phyloP scores from a whole-genome alignment of 2,113 vertebrate genomes.

The Triplophysa rosa region DNA sequence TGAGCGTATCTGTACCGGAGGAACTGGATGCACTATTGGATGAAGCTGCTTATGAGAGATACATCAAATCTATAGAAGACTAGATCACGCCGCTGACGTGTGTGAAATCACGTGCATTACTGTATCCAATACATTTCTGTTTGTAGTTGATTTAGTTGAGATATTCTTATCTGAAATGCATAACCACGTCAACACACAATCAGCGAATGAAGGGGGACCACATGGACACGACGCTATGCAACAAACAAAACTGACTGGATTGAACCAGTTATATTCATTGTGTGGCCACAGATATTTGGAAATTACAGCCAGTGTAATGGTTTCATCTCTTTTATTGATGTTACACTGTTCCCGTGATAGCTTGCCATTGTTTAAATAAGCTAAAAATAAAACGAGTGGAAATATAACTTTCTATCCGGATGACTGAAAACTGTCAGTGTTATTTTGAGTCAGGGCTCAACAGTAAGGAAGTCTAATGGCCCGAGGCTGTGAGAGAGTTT shows the following conservation, averaged over 20 bases:
- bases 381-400: slow-evolving; percentile 8
- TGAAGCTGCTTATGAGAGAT: slow-evolving; percentile 91
- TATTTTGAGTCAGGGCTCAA: no score
- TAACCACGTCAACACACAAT: background rate
- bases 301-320: background rate
- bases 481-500: no score
- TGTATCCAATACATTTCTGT: slow-evolving; percentile 30
- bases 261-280: background rate
- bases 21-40: slow-evolving; percentile 91
- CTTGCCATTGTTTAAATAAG: slow-evolving; percentile 1
- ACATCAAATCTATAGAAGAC: slow-evolving; percentile 91
- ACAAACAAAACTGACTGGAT: slow-evolving; percentile 8
- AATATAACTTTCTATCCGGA: background rate
- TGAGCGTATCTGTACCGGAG: slow-evolving; percentile 87
- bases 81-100: slow-evolving; percentile 60
- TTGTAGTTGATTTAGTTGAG: slow-evolving; percentile 40
- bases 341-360: background rate
- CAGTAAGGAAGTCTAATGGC: no score
- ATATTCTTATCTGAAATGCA: slow-evolving; percentile 8
- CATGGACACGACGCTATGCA: background rate
- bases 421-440: no score
- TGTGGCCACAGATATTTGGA: background rate
- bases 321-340: slow-evolving; percentile 28
- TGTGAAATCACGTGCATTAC: slow-evolving; percentile 7
- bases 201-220: slow-evolving; percentile 14